phyloP scores from a whole-genome alignment of 2,888 invertebrate species.

The Lordiphosa fenestrarum region DNA sequence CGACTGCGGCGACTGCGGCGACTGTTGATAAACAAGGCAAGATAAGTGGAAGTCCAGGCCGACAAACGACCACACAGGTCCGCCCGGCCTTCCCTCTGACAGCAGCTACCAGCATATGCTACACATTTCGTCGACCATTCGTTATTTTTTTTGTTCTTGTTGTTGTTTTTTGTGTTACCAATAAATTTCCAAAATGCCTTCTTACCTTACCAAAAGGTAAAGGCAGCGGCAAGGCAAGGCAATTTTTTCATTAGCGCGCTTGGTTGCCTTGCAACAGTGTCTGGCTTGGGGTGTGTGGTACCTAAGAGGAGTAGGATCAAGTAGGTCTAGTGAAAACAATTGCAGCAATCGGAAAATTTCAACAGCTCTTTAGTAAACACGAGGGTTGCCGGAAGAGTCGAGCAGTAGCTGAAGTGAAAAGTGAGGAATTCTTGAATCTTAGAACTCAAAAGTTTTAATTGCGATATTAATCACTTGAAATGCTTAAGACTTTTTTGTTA shows the following conservation, averaged over 20 bases:
- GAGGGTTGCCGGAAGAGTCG: conserved; percentile 21
- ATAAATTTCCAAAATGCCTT: conserved; percentile 67
- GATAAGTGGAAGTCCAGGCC: conserved; percentile 30
- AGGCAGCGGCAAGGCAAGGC: conserved; percentile 20
- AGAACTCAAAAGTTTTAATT: no score
- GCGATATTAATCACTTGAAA: no score
- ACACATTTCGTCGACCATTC: conserved; percentile 42
- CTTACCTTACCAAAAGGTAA: conserved; percentile 19
- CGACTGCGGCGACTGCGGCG: conserved; percentile 51
- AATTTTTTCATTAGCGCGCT: conserved; percentile 67
- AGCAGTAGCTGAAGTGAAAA: no score
- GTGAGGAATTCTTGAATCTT: no score
- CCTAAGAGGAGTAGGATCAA: conserved; percentile 41
- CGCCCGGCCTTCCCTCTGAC: conserved; percentile 14
- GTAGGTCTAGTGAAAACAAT: conserved; percentile 47
- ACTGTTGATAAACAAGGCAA: conserved; percentile 57
- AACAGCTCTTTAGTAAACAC: conserved; percentile 60
- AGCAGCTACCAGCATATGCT: conserved; percentile 55
- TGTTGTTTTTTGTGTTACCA: conserved; percentile 46
- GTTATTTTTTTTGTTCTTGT: conserved; percentile 25
- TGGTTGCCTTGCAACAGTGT: conserved; percentile 14
- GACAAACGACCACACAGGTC: conserved; percentile 38
- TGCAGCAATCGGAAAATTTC: conserved; percentile 65
- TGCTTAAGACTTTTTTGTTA: no score
- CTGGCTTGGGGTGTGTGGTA: conserved; percentile 8